Percentiles rank a stretch among this genome's conserved stretches.
phyloP scores from a whole-genome alignment of 2,113 vertebrate genomes.

The Aplodontia rufa region DNA sequence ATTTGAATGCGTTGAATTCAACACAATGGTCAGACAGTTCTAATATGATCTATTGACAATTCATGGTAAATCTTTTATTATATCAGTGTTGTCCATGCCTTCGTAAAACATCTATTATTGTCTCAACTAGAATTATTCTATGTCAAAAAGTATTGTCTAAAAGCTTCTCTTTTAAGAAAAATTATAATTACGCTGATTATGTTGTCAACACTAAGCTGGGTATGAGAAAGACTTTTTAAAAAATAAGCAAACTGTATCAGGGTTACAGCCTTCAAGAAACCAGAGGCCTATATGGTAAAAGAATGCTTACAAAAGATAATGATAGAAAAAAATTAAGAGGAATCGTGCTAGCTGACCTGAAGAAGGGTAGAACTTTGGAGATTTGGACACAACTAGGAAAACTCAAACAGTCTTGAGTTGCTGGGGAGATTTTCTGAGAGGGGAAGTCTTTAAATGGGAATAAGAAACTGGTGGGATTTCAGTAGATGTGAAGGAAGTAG shows the following conservation, averaged over 20 bases:
- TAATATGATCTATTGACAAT: not conserved
- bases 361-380: not conserved
- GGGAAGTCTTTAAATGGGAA: not conserved
- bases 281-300: not conserved
- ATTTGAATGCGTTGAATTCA: not conserved
- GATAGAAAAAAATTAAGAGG: not conserved
- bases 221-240: not conserved
- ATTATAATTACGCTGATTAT: not conserved
- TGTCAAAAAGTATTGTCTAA: not conserved
- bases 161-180: conserved; percentile 3
- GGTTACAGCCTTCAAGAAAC: not conserved
- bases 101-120: not conserved
- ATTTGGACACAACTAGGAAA: not conserved
- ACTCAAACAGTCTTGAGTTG: not conserved
- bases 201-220: not conserved
- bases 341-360: not conserved
- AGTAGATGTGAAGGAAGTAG: not conserved
- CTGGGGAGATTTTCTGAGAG: not conserved
- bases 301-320: not conserved
- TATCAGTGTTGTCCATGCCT: not conserved
- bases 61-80: not conserved
- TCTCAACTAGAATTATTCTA: not conserved
- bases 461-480: not conserved
- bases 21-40: not conserved
- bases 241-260: not conserved